phyloP scores from a whole-genome alignment of 2,888 invertebrate genomes.

The Cantharis rufa region DNA sequence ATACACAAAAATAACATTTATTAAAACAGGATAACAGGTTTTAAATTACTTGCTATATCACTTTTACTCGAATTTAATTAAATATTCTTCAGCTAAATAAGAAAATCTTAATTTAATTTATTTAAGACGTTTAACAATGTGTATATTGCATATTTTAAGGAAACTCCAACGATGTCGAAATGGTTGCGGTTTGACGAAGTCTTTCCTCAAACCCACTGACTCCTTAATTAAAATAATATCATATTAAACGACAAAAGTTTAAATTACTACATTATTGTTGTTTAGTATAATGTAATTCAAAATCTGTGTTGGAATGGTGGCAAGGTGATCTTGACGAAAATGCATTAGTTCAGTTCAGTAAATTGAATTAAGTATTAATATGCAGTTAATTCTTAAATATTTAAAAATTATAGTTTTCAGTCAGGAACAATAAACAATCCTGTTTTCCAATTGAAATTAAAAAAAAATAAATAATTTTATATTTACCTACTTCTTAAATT shows the following conservation, averaged over 20 bases:
- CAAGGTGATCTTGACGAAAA: not conserved
- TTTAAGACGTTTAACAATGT: not conserved
- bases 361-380: no score
- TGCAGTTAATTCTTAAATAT: no score
- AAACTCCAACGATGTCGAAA: not conserved
- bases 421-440: no score
- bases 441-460: no score
- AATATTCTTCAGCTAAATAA: not conserved
- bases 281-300: not conserved
- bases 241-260: not conserved
- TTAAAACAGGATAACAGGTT: not conserved
- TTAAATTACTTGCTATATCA: not conserved
- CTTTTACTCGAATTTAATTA: not conserved
- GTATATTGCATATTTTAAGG: not conserved
- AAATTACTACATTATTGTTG: not conserved
- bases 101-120: not conserved
- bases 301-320: not conserved
- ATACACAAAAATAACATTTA: not conserved
- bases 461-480: no score
- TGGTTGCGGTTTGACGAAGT: not conserved
- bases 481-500: no score
- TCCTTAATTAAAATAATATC: not conserved
- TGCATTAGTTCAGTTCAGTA: no score
- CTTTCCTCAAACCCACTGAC: not conserved
- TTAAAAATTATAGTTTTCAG: no score